Base-by-base conservation (phyloP, 2,888 invertebrate genomes). In the Drosophila hawaiiensis region DNA sequence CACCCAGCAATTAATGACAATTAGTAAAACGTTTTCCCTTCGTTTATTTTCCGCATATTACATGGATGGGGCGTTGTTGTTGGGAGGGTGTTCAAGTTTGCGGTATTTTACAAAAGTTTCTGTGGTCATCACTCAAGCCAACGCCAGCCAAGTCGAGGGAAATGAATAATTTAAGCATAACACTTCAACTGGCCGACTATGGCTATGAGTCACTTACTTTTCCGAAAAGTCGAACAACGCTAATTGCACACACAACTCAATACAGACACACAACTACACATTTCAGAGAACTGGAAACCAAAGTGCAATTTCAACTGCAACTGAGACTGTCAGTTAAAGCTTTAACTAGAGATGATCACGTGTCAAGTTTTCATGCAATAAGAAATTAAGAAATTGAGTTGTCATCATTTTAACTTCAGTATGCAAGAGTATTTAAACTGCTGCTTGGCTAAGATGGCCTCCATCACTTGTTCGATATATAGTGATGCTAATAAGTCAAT, bases 1-100 rank as follows among this genome's bases (percentile, higher is more conserved):
- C 64, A 66, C 55, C 69, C 69, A 53, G 66, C 83, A 84, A 84
- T 84, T 84, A 84, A 66, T 72, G 53, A 47, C 83, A 84, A 90
- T 84, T 90, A 90, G 59, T 47, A 9, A 68, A 73, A 77, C 59
- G 65, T 70, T 67, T 56, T 59, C 29, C 71, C 41, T 56, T 28
- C 54, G 28, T 28, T 31, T 37, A 53, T 47, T 33, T 28, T 37
- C 35, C 56, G 33, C 41, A 67, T 43, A 52, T 62, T 53, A 62
- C 47, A 37, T 37, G 0, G 10, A 12, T 9, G 31, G 14, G 35
- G 41, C 33, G 19, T 7, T 9, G 35, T 19, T 7, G 31, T 2
- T 7, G 35, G 6, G 33, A 1, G 35, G 19, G 28, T n/a, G 61
- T 49, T 73, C 58, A 82, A 62, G 58, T 70, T 84, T 70, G 76